Evolutionary conservation across 2,113 vertebrate genomes (phyloP).

Genomic region (Tachysurus vachellii): DNA sequence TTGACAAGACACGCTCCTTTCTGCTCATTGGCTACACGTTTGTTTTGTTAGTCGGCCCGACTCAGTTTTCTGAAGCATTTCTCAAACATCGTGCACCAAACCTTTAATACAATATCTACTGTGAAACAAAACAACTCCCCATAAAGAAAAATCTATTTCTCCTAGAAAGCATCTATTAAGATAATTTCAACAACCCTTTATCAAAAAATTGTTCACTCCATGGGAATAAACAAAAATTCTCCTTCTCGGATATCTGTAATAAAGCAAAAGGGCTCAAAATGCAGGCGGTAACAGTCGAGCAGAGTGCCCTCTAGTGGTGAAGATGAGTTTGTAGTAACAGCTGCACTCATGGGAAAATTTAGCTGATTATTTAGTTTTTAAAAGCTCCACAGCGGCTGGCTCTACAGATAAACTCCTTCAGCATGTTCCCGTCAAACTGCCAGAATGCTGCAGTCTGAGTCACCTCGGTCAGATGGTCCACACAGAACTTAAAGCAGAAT

Average conservation of each 20-base stretch:
- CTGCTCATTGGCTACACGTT: no score
- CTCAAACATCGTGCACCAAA: no score
- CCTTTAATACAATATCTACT: no score
- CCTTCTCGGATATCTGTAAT: neutral
- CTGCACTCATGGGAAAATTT: neutral
- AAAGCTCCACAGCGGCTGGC: slow-evolving; percentile 97
- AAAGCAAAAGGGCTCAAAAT: neutral
- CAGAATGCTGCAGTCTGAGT: slow-evolving; percentile 95
- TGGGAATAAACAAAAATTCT: neutral
- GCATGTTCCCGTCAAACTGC: slow-evolving; percentile 92
- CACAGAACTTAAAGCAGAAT: slow-evolving; percentile 98
- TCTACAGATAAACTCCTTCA: slow-evolving; percentile 96
- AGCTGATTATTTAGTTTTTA: slow-evolving; percentile 83
- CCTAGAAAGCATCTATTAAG: no score
- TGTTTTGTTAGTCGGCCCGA: no score
- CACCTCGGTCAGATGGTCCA: slow-evolving; percentile 96
- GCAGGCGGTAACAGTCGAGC: neutral
- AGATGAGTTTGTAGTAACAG: slow-evolving; percentile 25
- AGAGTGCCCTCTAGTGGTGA: slow-evolving; percentile 20
- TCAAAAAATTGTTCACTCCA: no score
- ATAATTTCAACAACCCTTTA: no score
- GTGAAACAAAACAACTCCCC: no score
- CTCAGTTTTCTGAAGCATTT: no score
- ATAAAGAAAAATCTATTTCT: no score
- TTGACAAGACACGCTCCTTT: no score